phyloP scores from a whole-genome alignment of 92 coral and sea anemone genomes.

The Bergia puertoricense region DNA sequence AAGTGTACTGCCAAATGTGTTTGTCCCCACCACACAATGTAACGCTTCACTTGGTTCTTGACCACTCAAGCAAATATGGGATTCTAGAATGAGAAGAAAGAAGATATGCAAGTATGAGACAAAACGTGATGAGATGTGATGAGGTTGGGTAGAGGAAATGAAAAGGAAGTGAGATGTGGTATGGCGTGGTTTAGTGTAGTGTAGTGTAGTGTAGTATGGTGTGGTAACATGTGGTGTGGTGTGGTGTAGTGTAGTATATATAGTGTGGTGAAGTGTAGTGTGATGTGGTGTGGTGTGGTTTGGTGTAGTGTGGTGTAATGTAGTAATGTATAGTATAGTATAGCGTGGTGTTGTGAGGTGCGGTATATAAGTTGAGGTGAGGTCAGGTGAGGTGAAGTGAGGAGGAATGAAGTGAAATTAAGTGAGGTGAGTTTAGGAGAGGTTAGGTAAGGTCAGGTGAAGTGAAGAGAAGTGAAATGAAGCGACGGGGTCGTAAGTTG shows the following conservation, averaged over 20 bases:
- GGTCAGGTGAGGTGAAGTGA: background rate
- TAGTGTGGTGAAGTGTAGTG: background rate
- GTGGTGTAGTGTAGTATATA: background rate
- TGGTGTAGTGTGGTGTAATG: background rate
- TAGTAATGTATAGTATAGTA: background rate
- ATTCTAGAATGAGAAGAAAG: conserved; percentile 1
- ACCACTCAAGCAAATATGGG: background rate
- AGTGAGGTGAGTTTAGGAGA: background rate
- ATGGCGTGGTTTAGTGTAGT: background rate
- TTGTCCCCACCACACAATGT: background rate
- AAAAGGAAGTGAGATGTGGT: background rate
- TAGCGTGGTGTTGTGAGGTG: background rate
- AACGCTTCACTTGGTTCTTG: background rate
- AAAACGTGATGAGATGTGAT: background rate
- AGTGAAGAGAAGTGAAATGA: background rate
- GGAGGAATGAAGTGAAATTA: background rate
- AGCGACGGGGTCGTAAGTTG: background rate
- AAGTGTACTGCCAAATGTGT: background rate
- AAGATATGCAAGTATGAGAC: background rate
- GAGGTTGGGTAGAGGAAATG: background rate
- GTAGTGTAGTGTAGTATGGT: background rate
- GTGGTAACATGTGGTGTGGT: background rate
- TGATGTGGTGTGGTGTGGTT: background rate
- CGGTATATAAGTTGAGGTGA: background rate
- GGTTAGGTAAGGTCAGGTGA: background rate